Evolutionary conservation across 2,797 vertebrate species (phyloP), one percentile per base, ranked within the genome.

Genomic region (Poecilia velifera): DNA sequence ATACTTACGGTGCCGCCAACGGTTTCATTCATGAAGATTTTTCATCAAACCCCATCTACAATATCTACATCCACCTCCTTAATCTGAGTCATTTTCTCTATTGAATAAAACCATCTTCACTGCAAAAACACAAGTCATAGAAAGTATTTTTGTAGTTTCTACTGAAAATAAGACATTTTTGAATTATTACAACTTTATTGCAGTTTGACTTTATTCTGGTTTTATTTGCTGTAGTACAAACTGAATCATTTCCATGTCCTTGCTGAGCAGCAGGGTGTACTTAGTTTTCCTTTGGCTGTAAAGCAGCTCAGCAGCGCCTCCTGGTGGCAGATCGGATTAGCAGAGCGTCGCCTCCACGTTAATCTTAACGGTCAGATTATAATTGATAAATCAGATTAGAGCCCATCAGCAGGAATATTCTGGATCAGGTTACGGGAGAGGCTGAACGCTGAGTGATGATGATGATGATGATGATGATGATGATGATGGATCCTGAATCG

Each of bases 401-500:
- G 41, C 2, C 78, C 45, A 22, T 4, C 53, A 68, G 73, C 12
- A 3, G 76, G 68, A 71, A 47, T 34, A 9, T 66, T 39, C 49
- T 70, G 78, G 75, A 85, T n/a, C 25, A 82, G 80, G 82, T 0
- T 72, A 84, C 84, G 9, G 18, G 76, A 74, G 57, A 76, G 45
- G 81, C 73, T 87, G 70, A 89, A 86, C 77, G 88, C 70, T 78
- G 74, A 6, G 66, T 79, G 76, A 78, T 80, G 84, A 89, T 76
- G 82, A 88, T 83, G 86, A 74, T 78, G 66, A 73, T 79, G 76
- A 81, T 80, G 84, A 90, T 76, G 82, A 88, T 83, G 84, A 80
- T 82, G 84, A 81, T 88, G 66, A 92, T 85, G 82, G 83, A n/a
- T 83, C 90, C 84, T 88, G 76, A 89, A 89, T 75, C 59, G 85